phyloP scores from a whole-genome alignment of 1,140 invertebrate species.

The Leptestheria dahalacensis region DNA sequence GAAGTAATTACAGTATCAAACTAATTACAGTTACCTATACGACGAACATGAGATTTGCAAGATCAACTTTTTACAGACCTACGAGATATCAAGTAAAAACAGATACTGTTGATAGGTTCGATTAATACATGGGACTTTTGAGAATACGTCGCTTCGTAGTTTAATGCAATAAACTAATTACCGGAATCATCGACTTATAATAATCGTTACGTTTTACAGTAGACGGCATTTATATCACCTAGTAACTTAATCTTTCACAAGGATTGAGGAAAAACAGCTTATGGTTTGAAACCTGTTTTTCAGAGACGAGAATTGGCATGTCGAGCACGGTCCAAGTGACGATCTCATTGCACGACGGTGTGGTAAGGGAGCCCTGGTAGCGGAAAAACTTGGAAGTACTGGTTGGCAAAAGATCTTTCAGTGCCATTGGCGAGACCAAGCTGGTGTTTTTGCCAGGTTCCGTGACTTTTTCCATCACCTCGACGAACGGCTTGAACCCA shows the following conservation, averaged over 20 bases:
- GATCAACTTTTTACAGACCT: too few species aligned
- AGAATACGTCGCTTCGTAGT: too few species aligned
- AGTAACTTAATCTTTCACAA: not conserved
- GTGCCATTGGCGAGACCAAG: constrained; percentile 26
- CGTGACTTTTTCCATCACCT: constrained; percentile 27
- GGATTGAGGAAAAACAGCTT: not conserved
- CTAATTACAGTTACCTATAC: too few species aligned
- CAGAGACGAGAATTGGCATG: constrained; percentile 38
- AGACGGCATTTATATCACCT: too few species aligned
- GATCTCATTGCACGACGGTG: constrained; percentile 51
- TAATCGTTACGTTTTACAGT: too few species aligned
- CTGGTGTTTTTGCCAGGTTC: constrained; percentile 20
- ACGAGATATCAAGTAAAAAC: too few species aligned
- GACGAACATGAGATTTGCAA: too few species aligned
- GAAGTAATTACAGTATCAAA: too few species aligned
- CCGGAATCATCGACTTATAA: too few species aligned
- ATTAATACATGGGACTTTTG: too few species aligned
- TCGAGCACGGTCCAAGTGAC: constrained; percentile 57
- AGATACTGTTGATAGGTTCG: too few species aligned
- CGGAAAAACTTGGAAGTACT: constrained; percentile 39
- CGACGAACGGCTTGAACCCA: constrained; percentile 30
- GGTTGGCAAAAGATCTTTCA: constrained; percentile 35
- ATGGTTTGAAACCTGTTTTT: constrained; percentile 34
- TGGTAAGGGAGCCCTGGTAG: constrained; percentile 58
- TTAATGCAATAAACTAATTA: too few species aligned